Percentiles rank a stretch among this genome's conserved stretches.
Evolutionary conservation across 2,113 vertebrate species (phyloP).

Genomic region (Nycticorax nycticorax): DNA sequence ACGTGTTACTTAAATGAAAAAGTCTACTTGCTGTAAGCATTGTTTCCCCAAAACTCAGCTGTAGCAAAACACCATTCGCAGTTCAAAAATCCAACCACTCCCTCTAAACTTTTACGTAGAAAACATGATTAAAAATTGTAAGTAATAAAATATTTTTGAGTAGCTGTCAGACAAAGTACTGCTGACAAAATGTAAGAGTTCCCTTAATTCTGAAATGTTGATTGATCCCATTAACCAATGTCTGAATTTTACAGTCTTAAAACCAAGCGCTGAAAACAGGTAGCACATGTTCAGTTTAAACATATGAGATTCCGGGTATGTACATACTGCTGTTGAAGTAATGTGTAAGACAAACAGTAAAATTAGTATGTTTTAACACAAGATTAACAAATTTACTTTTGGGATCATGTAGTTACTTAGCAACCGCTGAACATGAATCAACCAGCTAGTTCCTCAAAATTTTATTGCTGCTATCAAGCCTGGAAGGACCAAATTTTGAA

Average conservation of each 20-base stretch:
- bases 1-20: neutral
- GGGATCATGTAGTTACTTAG: conserved; percentile 58
- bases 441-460: neutral
- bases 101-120: neutral
- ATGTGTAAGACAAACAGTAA: neutral
- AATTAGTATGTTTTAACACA: conserved; percentile 37
- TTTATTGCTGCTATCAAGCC: neutral
- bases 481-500: neutral
- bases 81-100: neutral
- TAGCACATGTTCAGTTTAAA: neutral
- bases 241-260: neutral
- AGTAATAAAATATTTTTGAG: neutral
- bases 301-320: neutral
- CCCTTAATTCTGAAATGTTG: neutral
- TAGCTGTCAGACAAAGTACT: neutral
- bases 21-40: neutral
- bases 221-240: neutral
- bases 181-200: neutral
- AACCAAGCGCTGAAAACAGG: neutral
- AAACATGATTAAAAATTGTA: neutral
- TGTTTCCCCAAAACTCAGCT: neutral
- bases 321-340: neutral
- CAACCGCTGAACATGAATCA: conserved; percentile 44
- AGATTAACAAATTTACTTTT: conserved; percentile 26
- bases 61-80: neutral